Evolutionary conservation across 2,888 invertebrate genomes (phyloP).

Genomic region (Eledone cirrhosa): DNA sequence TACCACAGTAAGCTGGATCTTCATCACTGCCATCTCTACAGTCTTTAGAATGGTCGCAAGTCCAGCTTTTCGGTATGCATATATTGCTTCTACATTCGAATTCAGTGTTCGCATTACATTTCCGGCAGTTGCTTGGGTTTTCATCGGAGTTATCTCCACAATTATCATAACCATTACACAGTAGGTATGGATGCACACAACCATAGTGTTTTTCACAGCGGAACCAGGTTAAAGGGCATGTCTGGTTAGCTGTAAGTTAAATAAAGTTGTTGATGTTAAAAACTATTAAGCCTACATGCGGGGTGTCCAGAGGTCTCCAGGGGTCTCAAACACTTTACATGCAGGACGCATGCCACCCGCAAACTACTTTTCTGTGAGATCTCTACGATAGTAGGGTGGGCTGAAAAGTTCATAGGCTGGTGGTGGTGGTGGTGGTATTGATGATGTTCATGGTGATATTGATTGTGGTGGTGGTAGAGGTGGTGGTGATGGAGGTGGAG

Average conservation of each 20-base stretch:
- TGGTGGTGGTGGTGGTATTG: too few relatives aligned
- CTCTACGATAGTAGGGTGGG: too few relatives aligned
- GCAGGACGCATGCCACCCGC: too few relatives aligned
- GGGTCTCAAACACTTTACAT: too few relatives aligned
- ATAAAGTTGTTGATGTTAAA: background rate
- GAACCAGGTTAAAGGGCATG: conserved; percentile 95
- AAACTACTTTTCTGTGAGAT: too few relatives aligned
- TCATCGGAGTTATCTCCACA: conserved; percentile 96
- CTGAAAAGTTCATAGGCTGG: too few relatives aligned
- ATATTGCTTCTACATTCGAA: conserved; percentile 92
- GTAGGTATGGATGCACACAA: conserved; percentile 96
- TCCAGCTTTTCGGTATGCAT: conserved; percentile 74
- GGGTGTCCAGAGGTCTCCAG: too few relatives aligned
- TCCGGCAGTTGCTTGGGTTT: conserved; percentile 86
- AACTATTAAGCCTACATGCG: too few relatives aligned
- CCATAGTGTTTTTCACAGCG: conserved; percentile 93
- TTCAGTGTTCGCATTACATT: conserved; percentile 86
- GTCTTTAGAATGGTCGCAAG: conserved; percentile 93
- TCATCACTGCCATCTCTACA: conserved; percentile 92
- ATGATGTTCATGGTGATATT: too few relatives aligned
- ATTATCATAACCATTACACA: conserved; percentile 98
- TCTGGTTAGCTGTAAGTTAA: conserved; percentile 75
- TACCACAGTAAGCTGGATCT: conserved; percentile 56
- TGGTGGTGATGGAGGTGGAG: too few relatives aligned
- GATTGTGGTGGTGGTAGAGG: too few relatives aligned